A percentile compares a stretch with the other conserved stretches of the same genome.
phyloP scores from a whole-genome alignment of 1,140 invertebrate species.

The Trichonephila inaurata region DNA sequence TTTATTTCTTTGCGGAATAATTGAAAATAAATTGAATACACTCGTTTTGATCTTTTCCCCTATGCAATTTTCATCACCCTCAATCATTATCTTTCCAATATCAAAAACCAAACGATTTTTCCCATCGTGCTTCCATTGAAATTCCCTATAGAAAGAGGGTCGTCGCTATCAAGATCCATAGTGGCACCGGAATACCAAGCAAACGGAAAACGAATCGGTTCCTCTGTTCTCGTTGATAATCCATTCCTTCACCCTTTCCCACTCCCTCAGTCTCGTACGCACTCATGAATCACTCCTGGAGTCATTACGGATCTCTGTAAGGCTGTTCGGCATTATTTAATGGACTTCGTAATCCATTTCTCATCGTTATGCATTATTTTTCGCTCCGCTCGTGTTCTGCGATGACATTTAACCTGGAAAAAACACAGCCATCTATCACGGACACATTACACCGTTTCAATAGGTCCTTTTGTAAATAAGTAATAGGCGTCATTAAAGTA shows the following conservation, averaged over 20 bases:
- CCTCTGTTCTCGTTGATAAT: neutral
- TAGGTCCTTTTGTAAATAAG: constrained; percentile 32
- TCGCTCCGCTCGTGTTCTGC: neutral
- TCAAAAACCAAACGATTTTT: neutral
- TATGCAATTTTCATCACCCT: neutral
- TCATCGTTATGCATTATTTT: constrained; percentile 43
- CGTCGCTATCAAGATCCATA: constrained; percentile 7
- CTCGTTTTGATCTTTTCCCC: neutral
- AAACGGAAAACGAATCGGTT: neutral
- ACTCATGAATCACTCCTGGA: constrained; percentile 18
- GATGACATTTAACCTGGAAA: constrained; percentile 42
- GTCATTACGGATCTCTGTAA: constrained; percentile 11
- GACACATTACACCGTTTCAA: neutral
- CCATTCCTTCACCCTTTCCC: neutral
- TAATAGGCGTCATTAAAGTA: constrained; percentile 33
- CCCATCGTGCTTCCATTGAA: neutral
- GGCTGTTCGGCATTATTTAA: constrained; percentile 26
- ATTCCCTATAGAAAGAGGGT: neutral
- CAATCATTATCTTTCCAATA: neutral
- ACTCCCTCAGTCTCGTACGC: neutral
- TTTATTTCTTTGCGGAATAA: too few species aligned
- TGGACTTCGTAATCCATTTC: constrained; percentile 39
- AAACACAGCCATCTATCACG: constrained; percentile 22
- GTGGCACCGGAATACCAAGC: neutral
- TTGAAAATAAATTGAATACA: too few species aligned